Evolutionary conservation across 2,888 invertebrate species (phyloP).

Genomic region (Diloba caeruleocephala): DNA sequence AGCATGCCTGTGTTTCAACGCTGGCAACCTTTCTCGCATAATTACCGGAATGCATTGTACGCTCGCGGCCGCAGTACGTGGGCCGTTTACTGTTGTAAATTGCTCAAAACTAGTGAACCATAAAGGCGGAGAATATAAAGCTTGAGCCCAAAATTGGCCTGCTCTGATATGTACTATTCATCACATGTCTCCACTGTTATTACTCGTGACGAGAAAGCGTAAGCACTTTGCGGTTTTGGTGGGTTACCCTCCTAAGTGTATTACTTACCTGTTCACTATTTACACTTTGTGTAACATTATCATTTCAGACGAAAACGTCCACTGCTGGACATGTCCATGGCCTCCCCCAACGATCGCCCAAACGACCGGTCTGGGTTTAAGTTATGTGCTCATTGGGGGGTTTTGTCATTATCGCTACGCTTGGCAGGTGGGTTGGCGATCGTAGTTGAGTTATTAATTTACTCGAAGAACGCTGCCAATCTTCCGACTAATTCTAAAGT

Average conservation of each 20-base stretch:
- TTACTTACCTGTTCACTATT: constrained; percentile 25
- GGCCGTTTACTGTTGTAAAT: constrained; percentile 74
- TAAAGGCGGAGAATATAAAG: constrained; percentile 67
- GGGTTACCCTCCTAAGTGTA: constrained; percentile 19
- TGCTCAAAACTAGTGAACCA: constrained; percentile 71
- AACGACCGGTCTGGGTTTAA: no score
- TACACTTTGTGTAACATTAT: constrained; percentile 16
- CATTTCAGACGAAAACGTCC: no score
- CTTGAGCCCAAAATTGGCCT: constrained; percentile 59
- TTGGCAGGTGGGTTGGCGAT: no score
- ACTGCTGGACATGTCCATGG: no score
- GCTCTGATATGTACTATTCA: constrained; percentile 34
- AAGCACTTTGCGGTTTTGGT: constrained; percentile 23
- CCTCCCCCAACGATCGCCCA: no score
- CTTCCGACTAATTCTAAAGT: no score
- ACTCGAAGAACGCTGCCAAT: no score
- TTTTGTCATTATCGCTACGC: no score
- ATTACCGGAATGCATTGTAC: constrained; percentile 84
- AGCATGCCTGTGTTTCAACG: constrained; percentile 60
- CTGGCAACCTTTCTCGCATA: constrained; percentile 76
- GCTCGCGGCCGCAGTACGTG: constrained; percentile 70
- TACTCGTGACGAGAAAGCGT: constrained; percentile 22
- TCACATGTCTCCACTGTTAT: constrained; percentile 26
- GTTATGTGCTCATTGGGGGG: no score
- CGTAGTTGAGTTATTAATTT: no score